Percentiles rank a stretch among this genome's conserved stretches.
Conservation (phyloP, 2,888 invertebrate genomes). For the Elysia crispata region DNA sequence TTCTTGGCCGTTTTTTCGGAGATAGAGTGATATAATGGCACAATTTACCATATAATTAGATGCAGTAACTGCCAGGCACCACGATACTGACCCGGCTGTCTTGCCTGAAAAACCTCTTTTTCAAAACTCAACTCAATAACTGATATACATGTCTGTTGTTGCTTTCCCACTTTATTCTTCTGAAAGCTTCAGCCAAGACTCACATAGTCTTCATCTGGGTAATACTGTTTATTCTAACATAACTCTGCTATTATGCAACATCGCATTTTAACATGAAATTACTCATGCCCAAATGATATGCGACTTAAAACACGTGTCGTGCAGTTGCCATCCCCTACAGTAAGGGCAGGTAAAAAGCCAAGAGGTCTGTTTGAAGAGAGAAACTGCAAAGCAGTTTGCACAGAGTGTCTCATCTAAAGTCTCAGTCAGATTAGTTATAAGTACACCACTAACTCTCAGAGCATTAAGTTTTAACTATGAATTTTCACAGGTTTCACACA, state of each 20-base stretch:
- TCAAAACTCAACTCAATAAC: not conserved
- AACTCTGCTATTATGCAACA: slow-evolving; percentile 10
- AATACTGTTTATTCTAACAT: not conserved
- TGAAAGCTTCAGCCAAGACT: not conserved
- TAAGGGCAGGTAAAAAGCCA: slow-evolving; percentile 20
- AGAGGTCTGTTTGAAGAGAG: not conserved
- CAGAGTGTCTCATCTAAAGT: too few species aligned
- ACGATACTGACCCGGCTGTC: not conserved
- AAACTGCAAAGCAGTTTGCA: not conserved
- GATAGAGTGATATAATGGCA: slow-evolving; percentile 9
- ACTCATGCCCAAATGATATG: not conserved
- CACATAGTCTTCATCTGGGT: not conserved
- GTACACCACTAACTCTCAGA: too few species aligned
- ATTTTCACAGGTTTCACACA: too few species aligned
- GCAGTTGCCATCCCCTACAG: slow-evolving; percentile 25
- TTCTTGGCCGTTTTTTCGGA: not conserved
- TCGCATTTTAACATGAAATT: not conserved
- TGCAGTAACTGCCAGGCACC: slow-evolving; percentile 6
- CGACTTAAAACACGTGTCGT: not conserved
- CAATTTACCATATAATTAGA: slow-evolving; percentile 16
- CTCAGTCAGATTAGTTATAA: too few species aligned
- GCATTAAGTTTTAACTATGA: too few species aligned
- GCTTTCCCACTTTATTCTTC: not conserved
- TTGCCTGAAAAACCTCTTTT: not conserved
- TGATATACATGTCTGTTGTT: not conserved